Conservation (phyloP, 2,888 invertebrate genomes). For the Serripes groenlandicus region DNA sequence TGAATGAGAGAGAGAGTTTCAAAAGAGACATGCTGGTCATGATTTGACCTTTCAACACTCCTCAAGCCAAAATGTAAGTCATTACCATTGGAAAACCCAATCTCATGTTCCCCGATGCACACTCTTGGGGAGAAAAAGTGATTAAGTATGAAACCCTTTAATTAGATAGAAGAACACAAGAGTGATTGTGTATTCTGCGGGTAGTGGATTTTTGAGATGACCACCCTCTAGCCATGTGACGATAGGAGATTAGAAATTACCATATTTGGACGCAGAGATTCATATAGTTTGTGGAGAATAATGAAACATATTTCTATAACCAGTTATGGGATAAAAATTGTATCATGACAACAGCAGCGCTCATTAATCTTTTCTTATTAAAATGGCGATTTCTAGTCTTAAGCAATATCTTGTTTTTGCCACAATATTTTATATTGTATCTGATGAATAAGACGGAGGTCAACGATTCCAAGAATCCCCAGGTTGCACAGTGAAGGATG, state of each 20-base stretch:
- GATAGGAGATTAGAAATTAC: slow-evolving; percentile 16
- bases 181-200: slow-evolving; percentile 14
- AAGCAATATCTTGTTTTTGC: too few species aligned
- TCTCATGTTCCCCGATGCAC: neutral
- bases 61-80: neutral
- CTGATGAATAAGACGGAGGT: too few species aligned
- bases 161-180: neutral
- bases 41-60: neutral
- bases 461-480: too few species aligned
- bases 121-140: neutral
- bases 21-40: slow-evolving; percentile 1
- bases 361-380: too few species aligned
- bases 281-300: too few species aligned
- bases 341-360: too few species aligned
- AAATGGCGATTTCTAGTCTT: too few species aligned
- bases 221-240: slow-evolving; percentile 8
- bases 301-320: too few species aligned
- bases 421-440: too few species aligned
- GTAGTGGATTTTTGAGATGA: slow-evolving; percentile 12
- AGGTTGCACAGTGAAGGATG: too few species aligned
- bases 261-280: slow-evolving; percentile 5
- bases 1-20: neutral
- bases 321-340: too few species aligned
- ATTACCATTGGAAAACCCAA: neutral
- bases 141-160: neutral